A percentile compares a stretch with the other conserved stretches of the same genome.
These are phyloP conservation scores for Micromys minutus DNA, from an alignment of 2,113 vertebrate genomes.

Conservation along the genomic window DNA sequence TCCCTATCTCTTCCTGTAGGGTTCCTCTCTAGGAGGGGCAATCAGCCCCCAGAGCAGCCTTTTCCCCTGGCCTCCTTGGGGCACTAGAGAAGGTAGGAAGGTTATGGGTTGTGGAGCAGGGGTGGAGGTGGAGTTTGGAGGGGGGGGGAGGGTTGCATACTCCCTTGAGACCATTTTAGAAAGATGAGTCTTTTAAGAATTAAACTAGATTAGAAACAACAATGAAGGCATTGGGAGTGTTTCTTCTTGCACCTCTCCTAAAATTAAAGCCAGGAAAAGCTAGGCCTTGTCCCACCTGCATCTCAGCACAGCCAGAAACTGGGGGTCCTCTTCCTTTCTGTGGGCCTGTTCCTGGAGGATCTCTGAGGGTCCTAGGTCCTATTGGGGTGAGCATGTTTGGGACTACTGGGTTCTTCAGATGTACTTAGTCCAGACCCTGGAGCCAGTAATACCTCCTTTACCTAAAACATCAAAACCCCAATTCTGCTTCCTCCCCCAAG, in stretches of 20 bases:
- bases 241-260: neutral
- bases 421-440: neutral
- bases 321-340: neutral
- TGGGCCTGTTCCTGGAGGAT: constrained; percentile 9
- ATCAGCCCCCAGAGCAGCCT: neutral
- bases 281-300: neutral
- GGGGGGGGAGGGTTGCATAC: too few species aligned
- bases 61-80: neutral
- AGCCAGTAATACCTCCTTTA: neutral
- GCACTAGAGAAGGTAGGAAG: neutral
- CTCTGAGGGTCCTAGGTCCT: constrained; percentile 41
- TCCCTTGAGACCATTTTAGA: neutral
- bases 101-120: neutral
- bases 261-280: neutral
- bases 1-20: neutral
- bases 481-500: neutral
- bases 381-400: neutral
- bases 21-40: neutral
- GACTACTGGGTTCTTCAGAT: accelerated
- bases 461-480: neutral
- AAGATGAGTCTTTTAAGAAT: neutral
- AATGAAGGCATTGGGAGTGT: neutral
- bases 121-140: too few species aligned
- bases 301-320: neutral
- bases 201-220: neutral